Evolutionary conservation across 2,888 invertebrate genomes (phyloP).

Genomic region (Scaptomyza polygonia): DNA sequence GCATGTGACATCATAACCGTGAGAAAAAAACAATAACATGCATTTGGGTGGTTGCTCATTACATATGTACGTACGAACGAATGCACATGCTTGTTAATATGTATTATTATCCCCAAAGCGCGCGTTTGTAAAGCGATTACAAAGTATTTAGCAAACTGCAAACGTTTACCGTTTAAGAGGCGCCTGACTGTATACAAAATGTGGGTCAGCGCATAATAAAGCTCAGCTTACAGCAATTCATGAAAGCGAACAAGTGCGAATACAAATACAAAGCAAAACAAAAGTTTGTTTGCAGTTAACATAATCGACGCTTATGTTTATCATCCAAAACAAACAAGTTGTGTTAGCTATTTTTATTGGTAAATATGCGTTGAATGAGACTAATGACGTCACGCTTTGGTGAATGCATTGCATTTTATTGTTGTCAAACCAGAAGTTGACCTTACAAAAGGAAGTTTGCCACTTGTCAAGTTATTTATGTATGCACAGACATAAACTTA

Average conservation of each 20-base stretch:
- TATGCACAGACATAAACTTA: constrained; percentile 49
- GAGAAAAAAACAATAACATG: constrained; percentile 66
- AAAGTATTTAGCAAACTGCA: constrained; percentile 26
- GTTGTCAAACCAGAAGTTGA: constrained; percentile 57
- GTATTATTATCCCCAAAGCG: constrained; percentile 15
- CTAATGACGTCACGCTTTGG: constrained; percentile 69
- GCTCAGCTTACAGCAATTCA: constrained; percentile 61
- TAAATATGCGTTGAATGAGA: constrained; percentile 25
- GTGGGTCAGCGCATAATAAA: constrained; percentile 64
- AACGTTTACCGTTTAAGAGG: constrained; percentile 16
- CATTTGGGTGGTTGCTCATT: constrained; percentile 23
- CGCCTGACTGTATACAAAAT: constrained; percentile 37
- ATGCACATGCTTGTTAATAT: not conserved
- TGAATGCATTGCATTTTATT: constrained; percentile 57
- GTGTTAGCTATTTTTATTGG: constrained; percentile 34
- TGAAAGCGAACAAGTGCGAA: constrained; percentile 50
- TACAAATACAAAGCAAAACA: constrained; percentile 51
- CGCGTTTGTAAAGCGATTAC: constrained; percentile 36
- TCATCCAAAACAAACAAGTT: constrained; percentile 60
- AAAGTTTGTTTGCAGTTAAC: constrained; percentile 64
- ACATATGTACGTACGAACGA: constrained; percentile 5
- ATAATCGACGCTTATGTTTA: constrained; percentile 56
- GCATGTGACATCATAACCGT: constrained; percentile 72
- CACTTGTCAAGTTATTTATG: constrained; percentile 41
- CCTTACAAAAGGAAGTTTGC: constrained; percentile 59